These are phyloP conservation scores for Gavia stellata DNA, from an alignment of 2,113 vertebrate genomes.

Conservation along the genomic window DNA sequence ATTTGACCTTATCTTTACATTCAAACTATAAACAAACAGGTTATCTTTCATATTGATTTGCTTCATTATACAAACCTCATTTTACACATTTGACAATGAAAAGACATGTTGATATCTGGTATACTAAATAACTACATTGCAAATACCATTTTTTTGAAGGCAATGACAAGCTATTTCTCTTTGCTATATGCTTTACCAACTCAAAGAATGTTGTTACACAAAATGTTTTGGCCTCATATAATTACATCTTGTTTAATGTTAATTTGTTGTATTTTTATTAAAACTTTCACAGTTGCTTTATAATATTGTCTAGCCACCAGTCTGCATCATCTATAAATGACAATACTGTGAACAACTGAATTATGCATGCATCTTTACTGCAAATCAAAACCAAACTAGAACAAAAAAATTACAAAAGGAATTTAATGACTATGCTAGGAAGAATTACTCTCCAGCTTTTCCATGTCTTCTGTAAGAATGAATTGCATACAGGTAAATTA, in stretches of 20 bases:
- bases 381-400: not conserved
- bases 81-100: not conserved
- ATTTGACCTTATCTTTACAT: not conserved
- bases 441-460: not conserved
- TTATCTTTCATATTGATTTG: not conserved
- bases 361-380: not conserved
- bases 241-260: not conserved
- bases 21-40: not conserved
- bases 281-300: not conserved
- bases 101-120: not conserved
- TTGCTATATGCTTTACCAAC: not conserved
- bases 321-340: not conserved
- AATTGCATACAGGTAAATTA: not conserved
- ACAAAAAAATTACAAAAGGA: not conserved
- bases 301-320: not conserved
- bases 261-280: slow-evolving; percentile 20
- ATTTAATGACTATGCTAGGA: slow-evolving; percentile 13
- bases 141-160: not conserved
- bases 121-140: not conserved
- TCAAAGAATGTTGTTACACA: not conserved
- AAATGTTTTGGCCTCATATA: not conserved
- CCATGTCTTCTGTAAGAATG: not conserved
- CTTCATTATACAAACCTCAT: slow-evolving; percentile 14
- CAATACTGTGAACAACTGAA: slow-evolving; percentile 14
- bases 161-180: not conserved